Evolutionary conservation across 2,888 invertebrate genomes (phyloP), one percentile per base, ranked within the genome.

Genomic region (Meteorus colon): DNA sequence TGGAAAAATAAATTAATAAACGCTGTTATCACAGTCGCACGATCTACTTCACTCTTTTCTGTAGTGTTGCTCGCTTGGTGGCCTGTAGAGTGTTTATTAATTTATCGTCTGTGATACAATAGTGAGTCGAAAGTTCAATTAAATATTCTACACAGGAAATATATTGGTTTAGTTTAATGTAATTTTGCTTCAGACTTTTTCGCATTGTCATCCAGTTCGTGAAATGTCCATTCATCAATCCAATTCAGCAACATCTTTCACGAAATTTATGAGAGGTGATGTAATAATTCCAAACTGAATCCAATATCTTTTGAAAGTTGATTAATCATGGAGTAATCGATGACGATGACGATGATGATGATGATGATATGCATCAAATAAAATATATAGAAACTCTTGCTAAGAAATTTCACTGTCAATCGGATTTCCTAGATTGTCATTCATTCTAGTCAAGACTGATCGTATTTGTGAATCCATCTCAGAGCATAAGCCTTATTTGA

Each of bases 1-100:
- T 86, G 83, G 85, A 83, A 85, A 86, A 86, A 84, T 85, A 87
- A 88, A 86, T 88, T 87, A 88, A 88, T 86, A 87, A 85, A 85
- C 82, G 78, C 83, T 85, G 86, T 86, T 86, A 86, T 84, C 85
- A 80, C 82, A 74, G 78, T 69, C 80, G 81, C 77, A 77, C 79
- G 79, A 86, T 86, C 86, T 85, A 80, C 81, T 79, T 81, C 82
- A 78, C 84, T 86, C 86, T 85, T 74, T 79, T 80, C 16, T 55
- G 4, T 19, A 24, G 48, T n/a, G 34, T 34, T 34, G 6, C 16
- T 48, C n/a, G 55, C 55, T 79, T 82, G 82, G 82, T 79, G 81
- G 74, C 68, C 79, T 81, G 84, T 84, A 81, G 81, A 75, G 81
- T 81, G 83, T 83, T 87, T 86, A 87, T 86, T 86, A 85, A 87